Evolutionary conservation across 2,797 vertebrate genomes (phyloP).

Genomic region (Lithobates sylvaticus): DNA sequence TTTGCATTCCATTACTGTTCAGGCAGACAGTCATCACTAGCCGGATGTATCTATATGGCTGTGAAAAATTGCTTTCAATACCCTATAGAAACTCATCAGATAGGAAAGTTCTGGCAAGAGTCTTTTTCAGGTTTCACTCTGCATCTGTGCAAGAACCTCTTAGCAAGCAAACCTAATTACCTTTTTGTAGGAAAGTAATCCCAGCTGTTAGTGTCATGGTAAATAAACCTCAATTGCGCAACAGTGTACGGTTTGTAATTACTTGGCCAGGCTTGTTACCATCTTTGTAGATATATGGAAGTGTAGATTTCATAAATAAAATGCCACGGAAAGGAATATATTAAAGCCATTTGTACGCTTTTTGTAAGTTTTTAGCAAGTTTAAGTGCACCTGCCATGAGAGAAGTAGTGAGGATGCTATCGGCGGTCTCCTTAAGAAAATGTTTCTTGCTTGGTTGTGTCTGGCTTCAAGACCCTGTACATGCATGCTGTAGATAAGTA

Average conservation of each 20-base stretch:
- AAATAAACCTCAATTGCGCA: neutral
- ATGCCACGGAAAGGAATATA: too few relatives aligned
- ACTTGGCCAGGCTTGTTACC: neutral
- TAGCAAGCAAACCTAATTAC: conserved; percentile 24
- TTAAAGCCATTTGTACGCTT: too few relatives aligned
- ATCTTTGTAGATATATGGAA: neutral
- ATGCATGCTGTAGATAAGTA: too few relatives aligned
- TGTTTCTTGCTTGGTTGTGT: too few relatives aligned
- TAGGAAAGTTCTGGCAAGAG: neutral
- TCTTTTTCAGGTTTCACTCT: conserved; percentile 55
- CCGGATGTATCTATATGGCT: neutral
- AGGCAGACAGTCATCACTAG: neutral
- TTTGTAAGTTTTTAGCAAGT: too few relatives aligned
- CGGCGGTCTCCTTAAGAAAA: too few relatives aligned
- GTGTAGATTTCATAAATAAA: too few relatives aligned
- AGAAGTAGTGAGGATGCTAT: too few relatives aligned
- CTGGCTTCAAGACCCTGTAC: too few relatives aligned
- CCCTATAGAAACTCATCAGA: neutral
- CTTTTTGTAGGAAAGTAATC: neutral
- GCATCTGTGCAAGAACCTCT: neutral
- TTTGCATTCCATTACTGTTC: neutral
- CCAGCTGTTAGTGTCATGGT: conserved; percentile 25
- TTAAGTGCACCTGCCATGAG: too few relatives aligned
- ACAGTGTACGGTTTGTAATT: neutral
- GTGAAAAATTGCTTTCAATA: neutral